Evolutionary conservation across 2,113 vertebrate species (phyloP), one percentile per base, ranked within the genome.

Genomic region (Centrocercus urophasianus): DNA sequence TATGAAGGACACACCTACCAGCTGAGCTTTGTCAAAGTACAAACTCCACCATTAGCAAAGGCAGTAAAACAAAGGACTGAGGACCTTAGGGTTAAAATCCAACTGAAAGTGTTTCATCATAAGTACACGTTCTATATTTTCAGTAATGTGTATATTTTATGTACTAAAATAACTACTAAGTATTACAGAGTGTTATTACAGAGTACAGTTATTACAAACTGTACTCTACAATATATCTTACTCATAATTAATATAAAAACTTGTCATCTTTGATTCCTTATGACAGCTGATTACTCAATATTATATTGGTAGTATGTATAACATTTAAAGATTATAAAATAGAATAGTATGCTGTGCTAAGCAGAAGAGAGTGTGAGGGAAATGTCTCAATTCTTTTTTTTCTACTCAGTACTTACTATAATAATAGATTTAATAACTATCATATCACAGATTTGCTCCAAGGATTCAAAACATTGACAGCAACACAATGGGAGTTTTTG

Each of bases 401-500:
- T 47, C 3, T 9, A 19, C 45, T 43, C 73, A 77, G 60, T 57
- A 34, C 10, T 56, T 6, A 52, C 8, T 32, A 28, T 16, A 73
- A 34, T 52, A 65, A 57, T n/a, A 83, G 17, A 20, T 59, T n/a
- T 59, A 59, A 21, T 59, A 59, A 32, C 8, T 40, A 43, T 27
- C 17, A 34, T 40, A 38, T 18, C 20, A 42, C 1, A 24, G 0
- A 63, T 69, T 64, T 93, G 0, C 5, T 56, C 16, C 50, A 48
- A 69, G 13, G 47, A 71, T 84, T 81, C 36, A 71, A 86, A 80
- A 40, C 13, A 54, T 17, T 75, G 10, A 13, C 21, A 8, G 57
- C 52, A 56, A 30, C 4, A 30, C 7, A 2, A 30, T 14, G 4
- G 11, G 0, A 3, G 15, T 21, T 13, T 38, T 66, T 27, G 19